Base-by-base conservation (phyloP, 2,113 vertebrate genomes). In the Planiliza haematocheilus region DNA sequence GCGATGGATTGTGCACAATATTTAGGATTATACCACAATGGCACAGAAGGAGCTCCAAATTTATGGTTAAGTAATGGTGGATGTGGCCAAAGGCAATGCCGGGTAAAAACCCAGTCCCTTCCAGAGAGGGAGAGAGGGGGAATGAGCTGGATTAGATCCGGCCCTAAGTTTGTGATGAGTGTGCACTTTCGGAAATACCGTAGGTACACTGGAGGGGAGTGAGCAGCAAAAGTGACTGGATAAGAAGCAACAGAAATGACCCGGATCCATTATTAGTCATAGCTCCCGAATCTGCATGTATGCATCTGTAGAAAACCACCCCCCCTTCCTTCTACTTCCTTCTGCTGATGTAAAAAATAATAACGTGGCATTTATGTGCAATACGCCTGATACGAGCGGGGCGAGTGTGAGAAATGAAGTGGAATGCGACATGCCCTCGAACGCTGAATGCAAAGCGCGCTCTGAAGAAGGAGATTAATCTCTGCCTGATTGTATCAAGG, bases 251-350 rank as follows among this genome's bases (percentile, higher is more conserved):
- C 82, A 81, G 74, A 50, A 80, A 81, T 43, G 55, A 84, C 82
- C 82, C 10, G 53, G 75, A 63, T 84, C 67, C 63, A 77, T 85
- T 87, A 90, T 90, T 81, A 83, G 77, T 86, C 83, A 86, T 63
- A 70, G 53, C 60, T 48, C 51, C 10, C 45, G 50, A 52, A 69
- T 86, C 50, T 72, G 60, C 37, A 58, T 42, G 43, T 51, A 39
- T 38, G 60, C 50, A 76, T 70, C 53, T 37, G 64, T 3, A 16
- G 30, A 62, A 72, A 58, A 18, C 16, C 51, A 1, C 18, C 41
- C 9, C 9, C 12, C 7, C 24, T 30, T 14, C 14, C 24, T 30
- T 5, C 24, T 30, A 5, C 24, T 30, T 55, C 17, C 52, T n/a
- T 2, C 59, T 21, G 41, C 56, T 30, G 12, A 76, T 63, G 61